phyloP scores from a whole-genome alignment of 2,113 vertebrate genomes.

The Rhegmatorhina hoffmannsi region DNA sequence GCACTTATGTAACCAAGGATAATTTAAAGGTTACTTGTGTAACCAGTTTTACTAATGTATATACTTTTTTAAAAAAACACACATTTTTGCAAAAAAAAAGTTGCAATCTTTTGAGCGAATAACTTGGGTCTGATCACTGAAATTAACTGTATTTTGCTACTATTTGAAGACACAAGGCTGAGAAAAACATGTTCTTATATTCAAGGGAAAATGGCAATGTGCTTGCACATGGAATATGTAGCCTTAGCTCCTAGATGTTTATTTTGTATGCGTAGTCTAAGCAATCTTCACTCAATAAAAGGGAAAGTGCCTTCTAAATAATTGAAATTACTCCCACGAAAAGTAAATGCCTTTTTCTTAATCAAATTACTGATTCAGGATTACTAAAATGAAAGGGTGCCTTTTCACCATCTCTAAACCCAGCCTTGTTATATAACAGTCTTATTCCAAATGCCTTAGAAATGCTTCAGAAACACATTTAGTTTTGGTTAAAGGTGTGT shows the following conservation, averaged over 20 bases:
- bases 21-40: not conserved
- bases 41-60: not conserved
- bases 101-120: not conserved
- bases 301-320: not conserved
- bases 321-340: not conserved
- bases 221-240: not conserved
- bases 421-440: fast-evolving
- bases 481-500: not conserved
- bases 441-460: not conserved
- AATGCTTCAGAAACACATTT: not conserved
- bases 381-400: not conserved
- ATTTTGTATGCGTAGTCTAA: not conserved
- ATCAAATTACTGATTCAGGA: not conserved
- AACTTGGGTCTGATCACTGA: not conserved
- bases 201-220: not conserved
- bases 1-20: not conserved
- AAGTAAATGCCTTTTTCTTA: not conserved
- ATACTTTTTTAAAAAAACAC: not conserved
- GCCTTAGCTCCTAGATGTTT: not conserved
- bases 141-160: not conserved
- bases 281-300: not conserved
- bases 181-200: not conserved
- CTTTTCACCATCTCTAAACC: not conserved
- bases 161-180: not conserved
- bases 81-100: not conserved